A percentile compares a stretch with the other conserved stretches of the same genome.
phyloP scores from a whole-genome alignment of 2,113 vertebrate species.

The zebrafish (Danio rerio) region GRCz12tu NC_133190.1:17710501-17711000 shows the following conservation, averaged over 20 bases:
- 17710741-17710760: constrained; percentile 80
- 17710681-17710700: constrained; percentile 83
- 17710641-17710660: constrained; percentile 61
- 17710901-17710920: constrained; percentile 87
- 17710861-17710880: constrained; percentile 79
- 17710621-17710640: constrained; percentile 66
- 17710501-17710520: too few species aligned
- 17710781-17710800: constrained; percentile 45
- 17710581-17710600: constrained; percentile 79
- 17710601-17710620: constrained; percentile 88
- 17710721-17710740: constrained; percentile 82
- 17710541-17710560: background rate
- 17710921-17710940: constrained; percentile 87
- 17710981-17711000: constrained; percentile 57
- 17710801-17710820: constrained; percentile 37
- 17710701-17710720: constrained; percentile 81
- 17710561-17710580: too few species aligned
- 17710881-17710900: constrained; percentile 77
- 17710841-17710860: constrained; percentile 88
- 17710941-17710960: constrained; percentile 81
- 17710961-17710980: constrained; percentile 77
- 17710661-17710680: constrained; percentile 86
- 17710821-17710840: constrained; percentile 74
- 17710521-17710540: background rate
- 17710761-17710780: constrained; percentile 52